Evolutionary conservation across 2,113 vertebrate species (phyloP), one percentile per base, ranked within the genome.

Genomic region (Trichomycterus rosablanca): DNA sequence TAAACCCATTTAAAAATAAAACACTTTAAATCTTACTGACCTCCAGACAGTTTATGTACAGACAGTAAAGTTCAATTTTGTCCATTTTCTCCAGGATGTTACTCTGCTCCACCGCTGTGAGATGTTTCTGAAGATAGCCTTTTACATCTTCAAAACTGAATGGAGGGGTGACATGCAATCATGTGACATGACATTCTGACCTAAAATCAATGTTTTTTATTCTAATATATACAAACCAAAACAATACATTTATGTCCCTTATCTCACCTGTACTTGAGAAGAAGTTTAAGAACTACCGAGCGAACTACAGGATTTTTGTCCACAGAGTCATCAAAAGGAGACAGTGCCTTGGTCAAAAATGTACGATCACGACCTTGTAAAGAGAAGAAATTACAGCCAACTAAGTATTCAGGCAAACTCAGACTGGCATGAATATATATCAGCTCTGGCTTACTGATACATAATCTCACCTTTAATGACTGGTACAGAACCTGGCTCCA

Each of bases 41-140:
- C 90, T 96, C 93, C 30, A 98, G 76, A 67, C 94, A 97, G 83
- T 83, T 94, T 64, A 93, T 83, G 73, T 97, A 92, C 42, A 98
- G 80, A 46, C 79, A 55, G 71, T 94, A 97, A 18, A 98, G 87
- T 30, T 95, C 91, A 0, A 83, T 89, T 71, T 91, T 93, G 53
- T 96, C 90, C 0, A 73, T 77, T 2, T 88, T 59, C 1, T 76
- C 78, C 1, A 92, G 56, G 68, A 95, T 74, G 3, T 79, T 35
- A 23, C 71, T 90, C 26, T 42, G 71, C 70, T 94, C 90, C 12
- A 95, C 80, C 50, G 8, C 74, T 19, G 63, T 76, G 70, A 98
- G 79, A 75, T 97, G 91, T 1, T 22, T 26, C 63, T 95, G 88
- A 63, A 94, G 78, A 32, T 93, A 88, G 3, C 7, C 66, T 46